These are phyloP conservation scores for Linnaemya vulpina DNA, from an alignment of 2,888 invertebrate species.

Conservation along the genomic window DNA sequence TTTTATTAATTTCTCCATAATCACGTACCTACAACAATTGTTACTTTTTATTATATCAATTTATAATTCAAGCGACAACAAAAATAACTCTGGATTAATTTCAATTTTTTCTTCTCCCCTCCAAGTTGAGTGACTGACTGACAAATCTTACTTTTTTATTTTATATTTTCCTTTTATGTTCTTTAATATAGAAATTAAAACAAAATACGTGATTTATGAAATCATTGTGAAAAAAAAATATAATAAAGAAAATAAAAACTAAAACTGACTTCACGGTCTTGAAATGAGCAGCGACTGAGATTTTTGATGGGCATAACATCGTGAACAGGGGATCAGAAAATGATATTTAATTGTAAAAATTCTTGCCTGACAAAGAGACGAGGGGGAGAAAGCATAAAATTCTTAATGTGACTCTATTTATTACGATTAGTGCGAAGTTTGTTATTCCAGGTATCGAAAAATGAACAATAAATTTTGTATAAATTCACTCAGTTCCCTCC, in stretches of 20 bases:
- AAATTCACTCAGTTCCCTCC: slow-evolving; percentile 2
- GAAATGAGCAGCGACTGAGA: not conserved
- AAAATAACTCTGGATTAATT: slow-evolving; percentile 58
- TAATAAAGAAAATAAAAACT: not conserved
- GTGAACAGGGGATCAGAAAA: not conserved
- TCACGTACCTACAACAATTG: slow-evolving; percentile 71
- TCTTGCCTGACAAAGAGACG: slow-evolving; percentile 3
- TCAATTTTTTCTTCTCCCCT: slow-evolving; percentile 17
- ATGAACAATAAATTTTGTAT: slow-evolving; percentile 22
- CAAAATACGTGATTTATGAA: slow-evolving; percentile 66
- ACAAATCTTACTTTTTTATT: slow-evolving; percentile 31
- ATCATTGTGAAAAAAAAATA: slow-evolving; percentile 33
- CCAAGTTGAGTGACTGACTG: slow-evolving; percentile 42
- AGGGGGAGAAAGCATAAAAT: not conserved
- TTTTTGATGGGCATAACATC: not conserved
- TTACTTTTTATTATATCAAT: slow-evolving; percentile 48
- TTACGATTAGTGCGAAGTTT: slow-evolving; percentile 35
- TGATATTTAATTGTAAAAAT: slow-evolving; percentile 4
- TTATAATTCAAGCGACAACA: slow-evolving; percentile 36
- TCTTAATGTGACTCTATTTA: slow-evolving; percentile 44
- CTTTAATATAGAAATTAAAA: slow-evolving; percentile 59
- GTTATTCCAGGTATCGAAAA: slow-evolving; percentile 17
- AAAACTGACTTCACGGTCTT: slow-evolving; percentile 6
- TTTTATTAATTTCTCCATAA: slow-evolving; percentile 72
- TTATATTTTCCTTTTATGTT: slow-evolving; percentile 3